Conservation (phyloP, 2,113 vertebrate genomes). For the Cryptotis parvus region DNA sequence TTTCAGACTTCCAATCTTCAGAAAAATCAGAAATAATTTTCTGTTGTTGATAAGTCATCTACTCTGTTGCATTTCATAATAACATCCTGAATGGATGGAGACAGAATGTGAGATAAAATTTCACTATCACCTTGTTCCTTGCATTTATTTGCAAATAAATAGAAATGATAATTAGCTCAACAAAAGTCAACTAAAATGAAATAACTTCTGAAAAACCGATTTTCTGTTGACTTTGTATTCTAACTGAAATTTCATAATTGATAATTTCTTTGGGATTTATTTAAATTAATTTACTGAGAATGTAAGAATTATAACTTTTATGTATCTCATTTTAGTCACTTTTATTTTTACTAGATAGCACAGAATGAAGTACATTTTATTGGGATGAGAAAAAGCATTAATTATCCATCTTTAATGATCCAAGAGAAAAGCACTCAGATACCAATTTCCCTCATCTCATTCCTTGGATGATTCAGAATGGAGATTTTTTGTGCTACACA, state of each 20-base stretch:
- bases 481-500: background rate
- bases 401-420: background rate
- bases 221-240: background rate
- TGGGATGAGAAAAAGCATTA: background rate
- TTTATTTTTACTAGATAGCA: background rate
- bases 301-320: background rate
- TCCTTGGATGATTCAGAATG: background rate
- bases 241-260: background rate
- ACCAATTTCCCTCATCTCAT: background rate
- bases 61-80: background rate
- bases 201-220: background rate
- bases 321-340: background rate
- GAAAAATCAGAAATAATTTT: too few relatives aligned
- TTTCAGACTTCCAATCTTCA: background rate
- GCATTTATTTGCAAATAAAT: background rate
- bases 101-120: background rate
- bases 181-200: slow-evolving; percentile 12
- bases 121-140: background rate
- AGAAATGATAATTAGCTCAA: background rate
- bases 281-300: background rate
- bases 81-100: background rate
- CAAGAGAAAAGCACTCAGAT: background rate
- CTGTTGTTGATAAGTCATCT: background rate
- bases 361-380: slow-evolving; percentile 8
- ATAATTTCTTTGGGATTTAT: background rate